A percentile compares a stretch with the other conserved stretches of the same genome.
Evolutionary conservation across 2,888 invertebrate species (phyloP).

Genomic region (Tuta absoluta): DNA sequence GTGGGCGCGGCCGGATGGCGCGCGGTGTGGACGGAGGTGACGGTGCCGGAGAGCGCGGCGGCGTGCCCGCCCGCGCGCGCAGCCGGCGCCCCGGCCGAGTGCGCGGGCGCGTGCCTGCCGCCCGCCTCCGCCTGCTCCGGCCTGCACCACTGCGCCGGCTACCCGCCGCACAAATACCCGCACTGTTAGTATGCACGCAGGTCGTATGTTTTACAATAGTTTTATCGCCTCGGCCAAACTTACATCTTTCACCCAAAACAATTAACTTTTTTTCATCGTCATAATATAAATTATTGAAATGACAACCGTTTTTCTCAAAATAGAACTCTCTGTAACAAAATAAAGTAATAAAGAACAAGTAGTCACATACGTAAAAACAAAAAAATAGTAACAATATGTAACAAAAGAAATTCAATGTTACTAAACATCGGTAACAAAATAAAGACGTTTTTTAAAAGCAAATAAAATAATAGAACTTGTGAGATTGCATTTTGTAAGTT

Average conservation of each 20-base stretch:
- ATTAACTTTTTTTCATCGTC: too few relatives aligned
- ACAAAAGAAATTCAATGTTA: not conserved
- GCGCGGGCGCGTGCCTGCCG: constrained; percentile 66
- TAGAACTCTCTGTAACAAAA: not conserved
- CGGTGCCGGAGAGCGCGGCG: constrained; percentile 77
- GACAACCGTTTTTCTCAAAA: too few relatives aligned
- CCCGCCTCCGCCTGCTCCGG: constrained; percentile 68
- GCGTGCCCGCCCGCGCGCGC: constrained; percentile 42
- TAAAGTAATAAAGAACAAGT: not conserved
- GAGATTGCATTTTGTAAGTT: not conserved
- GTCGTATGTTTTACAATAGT: not conserved
- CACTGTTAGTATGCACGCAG: constrained; percentile 86
- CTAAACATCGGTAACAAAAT: not conserved
- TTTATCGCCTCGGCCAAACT: not conserved
- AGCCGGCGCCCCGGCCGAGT: constrained; percentile 47
- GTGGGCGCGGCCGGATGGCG: constrained; percentile 96
- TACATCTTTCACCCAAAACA: too few relatives aligned
- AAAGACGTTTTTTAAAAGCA: too few relatives aligned
- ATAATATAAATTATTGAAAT: too few relatives aligned
- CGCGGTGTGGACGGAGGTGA: constrained; percentile 97
- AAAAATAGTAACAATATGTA: not conserved
- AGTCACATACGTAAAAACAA: not conserved
- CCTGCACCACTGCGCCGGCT: constrained; percentile 86
- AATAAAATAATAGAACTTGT: too few relatives aligned
- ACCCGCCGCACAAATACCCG: constrained; percentile 81